These are phyloP conservation scores for Gallirallus australis DNA, from an alignment of 2,797 vertebrate species.

Conservation along the genomic window DNA sequence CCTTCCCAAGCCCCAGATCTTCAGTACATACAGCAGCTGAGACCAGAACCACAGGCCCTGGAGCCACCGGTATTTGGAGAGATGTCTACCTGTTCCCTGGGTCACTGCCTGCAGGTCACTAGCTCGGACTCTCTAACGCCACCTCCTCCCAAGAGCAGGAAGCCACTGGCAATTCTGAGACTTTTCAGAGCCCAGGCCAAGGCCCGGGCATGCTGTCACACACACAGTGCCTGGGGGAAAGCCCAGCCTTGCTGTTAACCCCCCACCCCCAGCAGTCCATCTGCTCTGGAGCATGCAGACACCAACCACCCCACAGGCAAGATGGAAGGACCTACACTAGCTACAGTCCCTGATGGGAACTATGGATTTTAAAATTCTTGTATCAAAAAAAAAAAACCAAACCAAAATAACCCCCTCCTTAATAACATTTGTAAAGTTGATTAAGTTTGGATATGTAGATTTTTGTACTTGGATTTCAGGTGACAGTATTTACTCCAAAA, in stretches of 20 bases:
- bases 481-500: neutral
- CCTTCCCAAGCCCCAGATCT: neutral
- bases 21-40: neutral
- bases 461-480: neutral
- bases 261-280: neutral
- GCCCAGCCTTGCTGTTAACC: neutral
- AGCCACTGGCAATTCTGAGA: rapidly evolving
- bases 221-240: rapidly evolving
- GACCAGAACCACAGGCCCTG: neutral
- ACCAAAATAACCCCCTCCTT: rapidly evolving
- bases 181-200: rapidly evolving
- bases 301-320: neutral
- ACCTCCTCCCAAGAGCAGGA: neutral
- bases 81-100: neutral
- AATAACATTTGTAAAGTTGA: neutral
- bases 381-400: neutral
- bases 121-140: neutral
- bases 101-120: neutral
- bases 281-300: rapidly evolving
- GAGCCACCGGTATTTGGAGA: neutral
- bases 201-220: neutral
- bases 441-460: neutral
- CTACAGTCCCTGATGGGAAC: neutral
- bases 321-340: rapidly evolving
- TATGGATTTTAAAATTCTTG: neutral